Conservation (phyloP, 2,888 invertebrate species). For the Spilarctia lutea region DNA sequence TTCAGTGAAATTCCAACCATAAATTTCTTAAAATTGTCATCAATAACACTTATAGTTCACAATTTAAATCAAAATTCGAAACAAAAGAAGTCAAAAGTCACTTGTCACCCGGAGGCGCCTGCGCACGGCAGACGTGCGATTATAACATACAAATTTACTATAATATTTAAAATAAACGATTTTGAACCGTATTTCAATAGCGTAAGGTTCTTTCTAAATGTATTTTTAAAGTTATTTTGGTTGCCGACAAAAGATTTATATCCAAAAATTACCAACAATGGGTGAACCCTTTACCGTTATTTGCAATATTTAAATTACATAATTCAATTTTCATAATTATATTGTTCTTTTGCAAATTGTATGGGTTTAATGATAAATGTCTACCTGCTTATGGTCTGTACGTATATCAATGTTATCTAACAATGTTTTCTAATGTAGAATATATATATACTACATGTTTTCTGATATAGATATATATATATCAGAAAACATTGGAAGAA, state of each 20-base stretch:
- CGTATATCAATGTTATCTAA: not conserved
- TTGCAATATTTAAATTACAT: conserved; percentile 49
- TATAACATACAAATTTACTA: conserved; percentile 47
- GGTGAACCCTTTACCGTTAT: conserved; percentile 45
- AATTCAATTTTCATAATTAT: conserved; percentile 50
- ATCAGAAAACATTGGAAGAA: too few relatives aligned
- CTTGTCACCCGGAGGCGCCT: conserved; percentile 71
- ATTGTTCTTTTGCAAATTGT: conserved; percentile 22
- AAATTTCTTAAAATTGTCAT: conserved; percentile 13
- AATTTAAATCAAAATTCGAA: conserved; percentile 50
- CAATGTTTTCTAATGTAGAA: too few relatives aligned
- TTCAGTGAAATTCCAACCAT: not conserved
- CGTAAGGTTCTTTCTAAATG: conserved; percentile 27
- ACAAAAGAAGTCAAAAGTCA: conserved; percentile 77
- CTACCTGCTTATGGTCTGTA: not conserved
- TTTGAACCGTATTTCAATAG: conserved; percentile 25
- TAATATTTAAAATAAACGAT: conserved; percentile 19
- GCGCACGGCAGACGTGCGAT: conserved; percentile 53
- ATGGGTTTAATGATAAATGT: not conserved
- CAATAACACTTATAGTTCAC: conserved; percentile 28
- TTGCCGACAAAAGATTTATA: conserved; percentile 61
- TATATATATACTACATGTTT: too few relatives aligned
- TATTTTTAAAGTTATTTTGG: conserved; percentile 25
- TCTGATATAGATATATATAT: too few relatives aligned
- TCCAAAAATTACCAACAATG: conserved; percentile 58